Evolutionary conservation across 2,797 vertebrate species (phyloP), one percentile per base, ranked within the genome.

Genomic region (Lepidocolaptes lacrymiger): DNA sequence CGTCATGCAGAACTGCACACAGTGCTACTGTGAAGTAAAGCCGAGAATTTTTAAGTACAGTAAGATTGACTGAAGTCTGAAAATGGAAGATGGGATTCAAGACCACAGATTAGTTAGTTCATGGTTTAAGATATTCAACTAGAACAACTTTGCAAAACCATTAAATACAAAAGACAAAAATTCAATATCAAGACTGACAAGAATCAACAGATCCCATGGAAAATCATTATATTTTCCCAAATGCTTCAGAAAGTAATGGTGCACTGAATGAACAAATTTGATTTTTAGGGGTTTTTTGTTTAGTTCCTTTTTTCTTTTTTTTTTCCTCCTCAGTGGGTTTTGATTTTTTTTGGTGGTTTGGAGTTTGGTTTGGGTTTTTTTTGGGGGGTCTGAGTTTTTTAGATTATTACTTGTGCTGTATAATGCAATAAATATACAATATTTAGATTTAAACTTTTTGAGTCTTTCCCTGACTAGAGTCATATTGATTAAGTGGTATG

Each of bases 401-500:
- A 67, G 34, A 37, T 74, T 28, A 90, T 56, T 56, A 62, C 43
- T 66, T 88, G 49, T 66, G 59, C 28, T 79, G 59, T 36, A 72
- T 15, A 84, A 55, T 75, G 88, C 89, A 86, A 71, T 64, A 89
- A 85, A 28, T 19, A 51, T 12, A 30, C 15, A 78, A 36, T 67
- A 90, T 64, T 91, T 95, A 92, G 18, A 88, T 43, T 88, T 84
- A 85, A 7, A 9, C 5, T 81, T 75, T 59, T 63, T 37, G 17
- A 12, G 58, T 92, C 26, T 91, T 95, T 86, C 30, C 71, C 37
- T 64, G 28, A 88, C 46, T 77, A 68, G 46, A 74, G 79, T 78
- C 58, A 93, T 30, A 73, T 44, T 95, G 77, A 93, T 82, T 86
- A 96, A 93, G 43, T 58, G 23, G 7, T 73, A 59, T 37, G 49